Conservation (phyloP, 2,888 invertebrate species). For the Megalurothrips usitatus region DNA sequence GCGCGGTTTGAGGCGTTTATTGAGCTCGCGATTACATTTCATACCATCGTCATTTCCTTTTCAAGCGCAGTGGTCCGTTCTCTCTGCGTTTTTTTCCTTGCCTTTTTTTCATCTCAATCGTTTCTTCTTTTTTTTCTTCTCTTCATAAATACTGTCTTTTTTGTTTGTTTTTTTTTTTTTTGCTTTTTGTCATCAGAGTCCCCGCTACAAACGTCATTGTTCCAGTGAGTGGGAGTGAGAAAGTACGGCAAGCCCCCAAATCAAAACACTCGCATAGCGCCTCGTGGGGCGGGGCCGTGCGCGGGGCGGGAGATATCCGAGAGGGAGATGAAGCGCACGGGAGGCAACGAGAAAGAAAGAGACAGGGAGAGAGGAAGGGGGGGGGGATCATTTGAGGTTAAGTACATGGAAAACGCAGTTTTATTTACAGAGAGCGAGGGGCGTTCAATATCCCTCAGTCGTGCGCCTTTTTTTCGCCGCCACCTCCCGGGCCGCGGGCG, state of each 20-base stretch:
- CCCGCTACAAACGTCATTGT: too few species aligned
- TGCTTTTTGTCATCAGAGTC: too few species aligned
- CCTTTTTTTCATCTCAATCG: neutral
- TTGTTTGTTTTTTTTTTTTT: neutral
- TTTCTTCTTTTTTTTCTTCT: neutral
- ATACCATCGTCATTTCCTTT: neutral
- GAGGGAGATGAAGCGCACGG: neutral
- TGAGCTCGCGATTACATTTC: too few species aligned
- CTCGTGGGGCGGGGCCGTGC: too few species aligned
- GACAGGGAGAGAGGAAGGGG: neutral
- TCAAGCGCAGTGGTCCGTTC: neutral
- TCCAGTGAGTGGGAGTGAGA: too few species aligned
- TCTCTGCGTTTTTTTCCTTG: neutral
- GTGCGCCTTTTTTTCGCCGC: neutral
- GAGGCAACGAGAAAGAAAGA: neutral
- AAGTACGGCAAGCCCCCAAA: too few species aligned
- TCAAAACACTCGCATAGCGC: too few species aligned
- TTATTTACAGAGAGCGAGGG: neutral
- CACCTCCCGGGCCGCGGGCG: too few species aligned
- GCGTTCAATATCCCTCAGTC: slow-evolving; percentile 10
- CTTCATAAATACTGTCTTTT: neutral
- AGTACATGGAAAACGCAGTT: slow-evolving; percentile 7
- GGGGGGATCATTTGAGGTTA: neutral
- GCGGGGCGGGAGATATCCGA: neutral
- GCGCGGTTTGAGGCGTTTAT: too few species aligned